phyloP scores from a whole-genome alignment of 2,888 invertebrate genomes.

The Anagyrus pseudococci region DNA sequence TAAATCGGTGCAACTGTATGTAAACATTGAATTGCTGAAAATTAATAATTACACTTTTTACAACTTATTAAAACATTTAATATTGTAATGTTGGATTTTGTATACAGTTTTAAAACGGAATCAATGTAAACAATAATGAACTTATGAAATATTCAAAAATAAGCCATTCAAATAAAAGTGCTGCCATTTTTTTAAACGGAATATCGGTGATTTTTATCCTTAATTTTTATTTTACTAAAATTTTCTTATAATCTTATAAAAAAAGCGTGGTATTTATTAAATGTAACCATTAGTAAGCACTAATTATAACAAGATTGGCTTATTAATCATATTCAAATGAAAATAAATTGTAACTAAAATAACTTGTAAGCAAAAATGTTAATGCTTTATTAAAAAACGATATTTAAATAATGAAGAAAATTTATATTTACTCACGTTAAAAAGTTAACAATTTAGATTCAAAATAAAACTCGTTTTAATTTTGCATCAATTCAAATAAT shows the following conservation, averaged over 20 bases:
- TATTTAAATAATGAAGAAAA: conserved; percentile 8
- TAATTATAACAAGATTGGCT: neutral
- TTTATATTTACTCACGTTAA: conserved; percentile 10
- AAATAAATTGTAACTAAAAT: conserved; percentile 4
- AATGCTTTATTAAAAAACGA: conserved; percentile 11
- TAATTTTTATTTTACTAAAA: conserved; percentile 17
- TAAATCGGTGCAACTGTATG: conserved; percentile 12
- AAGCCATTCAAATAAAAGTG: conserved; percentile 4
- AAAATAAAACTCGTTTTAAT: conserved; percentile 28
- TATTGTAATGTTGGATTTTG: conserved; percentile 13
- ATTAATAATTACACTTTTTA: conserved; percentile 21
- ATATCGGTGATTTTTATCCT: conserved; percentile 8
- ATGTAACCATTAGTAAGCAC: neutral
- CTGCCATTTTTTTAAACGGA: conserved; percentile 18
- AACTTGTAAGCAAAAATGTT: conserved; percentile 8
- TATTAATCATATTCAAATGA: conserved; percentile 3
- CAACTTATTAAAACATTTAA: conserved; percentile 20
- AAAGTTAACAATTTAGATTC: conserved; percentile 15
- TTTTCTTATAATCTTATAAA: conserved; percentile 22
- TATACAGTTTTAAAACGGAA: conserved; percentile 10
- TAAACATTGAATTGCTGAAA: conserved; percentile 5
- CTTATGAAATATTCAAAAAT: conserved; percentile 13
- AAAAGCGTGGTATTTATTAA: conserved; percentile 11
- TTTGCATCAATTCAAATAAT: conserved; percentile 31
- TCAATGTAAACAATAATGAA: conserved; percentile 9